Evolutionary conservation across 2,888 invertebrate species (phyloP).

Genomic region (Cephus pulcher): DNA sequence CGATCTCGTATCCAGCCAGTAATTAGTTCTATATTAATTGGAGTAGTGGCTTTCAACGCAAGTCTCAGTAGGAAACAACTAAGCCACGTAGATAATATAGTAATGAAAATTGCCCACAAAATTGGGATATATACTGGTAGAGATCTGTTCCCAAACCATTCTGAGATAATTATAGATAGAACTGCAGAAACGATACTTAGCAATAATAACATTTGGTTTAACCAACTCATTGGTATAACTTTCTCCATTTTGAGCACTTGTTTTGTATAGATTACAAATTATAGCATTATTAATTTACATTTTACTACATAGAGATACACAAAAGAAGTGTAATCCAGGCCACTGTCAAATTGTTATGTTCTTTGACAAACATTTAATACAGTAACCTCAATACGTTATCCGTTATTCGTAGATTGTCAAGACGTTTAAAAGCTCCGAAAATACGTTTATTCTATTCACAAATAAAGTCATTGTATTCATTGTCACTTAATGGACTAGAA

Average conservation of each 20-base stretch:
- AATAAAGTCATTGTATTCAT: no score
- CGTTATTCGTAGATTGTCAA: no score
- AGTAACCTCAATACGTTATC: no score
- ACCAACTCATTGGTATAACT: slow-evolving; percentile 52
- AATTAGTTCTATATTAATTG: slow-evolving; percentile 43
- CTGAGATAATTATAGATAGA: slow-evolving; percentile 47
- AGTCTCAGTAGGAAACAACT: slow-evolving; percentile 50
- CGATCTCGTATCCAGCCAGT: slow-evolving; percentile 42
- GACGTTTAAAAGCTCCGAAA: no score
- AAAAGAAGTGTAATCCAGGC: no score
- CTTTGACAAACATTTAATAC: no score
- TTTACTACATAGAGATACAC: no score
- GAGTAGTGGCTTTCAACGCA: slow-evolving; percentile 50
- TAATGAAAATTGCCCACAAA: slow-evolving; percentile 50
- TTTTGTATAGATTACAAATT: no score
- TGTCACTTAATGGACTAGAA: no score
- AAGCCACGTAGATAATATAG: slow-evolving; percentile 53
- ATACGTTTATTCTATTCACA: no score
- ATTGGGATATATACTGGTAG: slow-evolving; percentile 53
- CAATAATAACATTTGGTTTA: slow-evolving; percentile 50
- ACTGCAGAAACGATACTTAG: slow-evolving; percentile 41
- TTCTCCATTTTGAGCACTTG: slow-evolving; percentile 34
- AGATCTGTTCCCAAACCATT: slow-evolving; percentile 43
- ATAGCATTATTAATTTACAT: no score
- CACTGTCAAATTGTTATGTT: no score